Evolutionary conservation across 2,888 invertebrate genomes (phyloP), one percentile per base, ranked within the genome.

Genomic region (Trissonchulus latispiculum): DNA sequence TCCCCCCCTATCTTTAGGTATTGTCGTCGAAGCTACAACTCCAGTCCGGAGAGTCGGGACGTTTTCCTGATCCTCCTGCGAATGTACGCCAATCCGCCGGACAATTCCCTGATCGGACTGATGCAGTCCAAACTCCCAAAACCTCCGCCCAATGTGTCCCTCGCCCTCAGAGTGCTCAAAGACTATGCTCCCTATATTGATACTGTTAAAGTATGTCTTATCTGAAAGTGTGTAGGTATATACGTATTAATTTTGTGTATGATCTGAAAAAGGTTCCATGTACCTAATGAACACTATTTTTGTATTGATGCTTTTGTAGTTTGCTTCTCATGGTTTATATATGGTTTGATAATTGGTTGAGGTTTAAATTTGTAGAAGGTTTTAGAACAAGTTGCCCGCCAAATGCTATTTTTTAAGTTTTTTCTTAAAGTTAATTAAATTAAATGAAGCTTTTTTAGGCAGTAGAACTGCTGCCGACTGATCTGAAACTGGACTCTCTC

Each of bases 171-270:
- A 76, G 86, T 97, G 73, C 85, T 97, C 59, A 90, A 93, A 79
- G 89, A 90, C 77, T 90, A 94, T 83, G 92, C 94, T 0, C 87
- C 89, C 15, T 89, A 90, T 83, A 91, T 96, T 79, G 90, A 93
- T 79, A 91, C 94, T 0, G 84, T 90, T 15, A 90, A 90, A 85
- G 90, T 90, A 81, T 77, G 36, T 67, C 67, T 1, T 72, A n/a
- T n/a, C n/a, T n/a, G n/a, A n/a, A n/a, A n/a, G n/a, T n/a, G n/a
- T n/a, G n/a, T n/a, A n/a, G n/a, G n/a, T n/a, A n/a, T n/a, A n/a
- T n/a, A n/a, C n/a, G n/a, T n/a, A n/a, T n/a, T n/a, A n/a, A n/a
- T n/a, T n/a, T n/a, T n/a, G n/a, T n/a, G n/a, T n/a, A n/a, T n/a
- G n/a, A n/a, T n/a, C n/a, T n/a, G n/a, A n/a, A n/a, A n/a, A n/a